These are phyloP conservation scores for Cuniculus paca DNA, from an alignment of 2,797 vertebrate genomes.

Conservation along the genomic window DNA sequence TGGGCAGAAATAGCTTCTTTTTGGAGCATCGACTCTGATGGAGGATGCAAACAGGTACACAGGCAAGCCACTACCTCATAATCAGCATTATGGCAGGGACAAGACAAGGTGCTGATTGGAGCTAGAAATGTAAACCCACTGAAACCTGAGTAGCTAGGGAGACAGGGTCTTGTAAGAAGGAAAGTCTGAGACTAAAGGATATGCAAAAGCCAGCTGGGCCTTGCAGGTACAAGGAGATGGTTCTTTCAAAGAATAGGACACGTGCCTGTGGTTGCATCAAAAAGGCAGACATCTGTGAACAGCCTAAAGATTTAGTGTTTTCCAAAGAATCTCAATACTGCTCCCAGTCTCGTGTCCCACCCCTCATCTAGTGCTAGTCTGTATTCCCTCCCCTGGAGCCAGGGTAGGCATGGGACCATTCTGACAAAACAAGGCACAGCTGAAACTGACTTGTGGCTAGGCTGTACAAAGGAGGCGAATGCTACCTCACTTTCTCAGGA, in stretches of 20 bases:
- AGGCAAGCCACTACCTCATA: not conserved
- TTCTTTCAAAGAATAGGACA: not conserved
- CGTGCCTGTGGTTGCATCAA: not conserved
- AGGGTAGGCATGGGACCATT: not conserved
- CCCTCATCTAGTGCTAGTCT: not conserved
- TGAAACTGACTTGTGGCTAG: not conserved
- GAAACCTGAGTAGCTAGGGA: not conserved
- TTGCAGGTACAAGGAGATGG: not conserved
- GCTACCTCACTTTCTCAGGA: not conserved
- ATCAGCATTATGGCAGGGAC: not conserved
- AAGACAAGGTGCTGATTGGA: not conserved
- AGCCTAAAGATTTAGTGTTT: not conserved
- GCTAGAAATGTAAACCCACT: not conserved
- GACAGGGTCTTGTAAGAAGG: not conserved
- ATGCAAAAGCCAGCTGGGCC: not conserved
- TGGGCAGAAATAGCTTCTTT: conserved; percentile 4
- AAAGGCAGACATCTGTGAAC: not conserved
- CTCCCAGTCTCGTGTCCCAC: not conserved
- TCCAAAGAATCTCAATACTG: not conserved
- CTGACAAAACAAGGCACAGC: not conserved
- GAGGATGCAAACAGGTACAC: not conserved
- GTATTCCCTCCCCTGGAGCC: not conserved
- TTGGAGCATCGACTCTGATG: not conserved
- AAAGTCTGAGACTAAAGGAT: not conserved
- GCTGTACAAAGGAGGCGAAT: not conserved